phyloP scores from a whole-genome alignment of 2,113 vertebrate species.

The Labrus mixtus region DNA sequence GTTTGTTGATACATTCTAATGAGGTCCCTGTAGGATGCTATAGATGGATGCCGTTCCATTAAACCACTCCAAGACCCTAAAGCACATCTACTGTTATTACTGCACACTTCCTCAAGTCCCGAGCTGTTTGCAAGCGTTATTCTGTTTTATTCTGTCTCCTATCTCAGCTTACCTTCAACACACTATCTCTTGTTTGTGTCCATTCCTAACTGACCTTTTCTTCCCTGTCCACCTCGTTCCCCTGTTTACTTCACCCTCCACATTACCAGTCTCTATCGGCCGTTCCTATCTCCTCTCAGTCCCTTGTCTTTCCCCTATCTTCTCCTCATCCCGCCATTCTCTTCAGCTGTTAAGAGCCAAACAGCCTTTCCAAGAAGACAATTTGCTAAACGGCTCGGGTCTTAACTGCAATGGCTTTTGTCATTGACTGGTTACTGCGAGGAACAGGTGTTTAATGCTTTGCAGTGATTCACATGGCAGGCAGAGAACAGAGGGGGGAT shows the following conservation, averaged over 20 bases:
- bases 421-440: slow-evolving; percentile 44
- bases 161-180: slow-evolving; percentile 19
- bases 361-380: slow-evolving; percentile 4
- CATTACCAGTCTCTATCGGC: slow-evolving; percentile 9
- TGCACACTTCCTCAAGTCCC: slow-evolving; percentile 26
- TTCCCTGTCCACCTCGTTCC: slow-evolving; percentile 12
- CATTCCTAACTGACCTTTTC: slow-evolving; percentile 25
- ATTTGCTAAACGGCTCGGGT: slow-evolving; percentile 31
- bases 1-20: slow-evolving; percentile 62
- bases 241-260: slow-evolving; percentile 9
- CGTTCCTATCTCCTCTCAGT: slow-evolving; percentile 18
- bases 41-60: slow-evolving; percentile 62
- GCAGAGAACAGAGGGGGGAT: slow-evolving; percentile 29
- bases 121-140: slow-evolving; percentile 19
- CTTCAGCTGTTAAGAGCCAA: slow-evolving; percentile 4
- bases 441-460: slow-evolving; percentile 73
- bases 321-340: slow-evolving; percentile 1
- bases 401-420: slow-evolving; percentile 55
- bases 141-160: slow-evolving; percentile 29
- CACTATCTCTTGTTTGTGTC: slow-evolving; percentile 7
- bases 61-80: slow-evolving; percentile 31
- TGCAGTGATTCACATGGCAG: slow-evolving; percentile 48
- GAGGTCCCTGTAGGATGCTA: slow-evolving; percentile 52
- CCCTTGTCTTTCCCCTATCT: slow-evolving; percentile 16
- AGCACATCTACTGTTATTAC: slow-evolving; percentile 25